Conservation (phyloP, 2,888 invertebrate genomes). For the Heliothis peltigera region DNA sequence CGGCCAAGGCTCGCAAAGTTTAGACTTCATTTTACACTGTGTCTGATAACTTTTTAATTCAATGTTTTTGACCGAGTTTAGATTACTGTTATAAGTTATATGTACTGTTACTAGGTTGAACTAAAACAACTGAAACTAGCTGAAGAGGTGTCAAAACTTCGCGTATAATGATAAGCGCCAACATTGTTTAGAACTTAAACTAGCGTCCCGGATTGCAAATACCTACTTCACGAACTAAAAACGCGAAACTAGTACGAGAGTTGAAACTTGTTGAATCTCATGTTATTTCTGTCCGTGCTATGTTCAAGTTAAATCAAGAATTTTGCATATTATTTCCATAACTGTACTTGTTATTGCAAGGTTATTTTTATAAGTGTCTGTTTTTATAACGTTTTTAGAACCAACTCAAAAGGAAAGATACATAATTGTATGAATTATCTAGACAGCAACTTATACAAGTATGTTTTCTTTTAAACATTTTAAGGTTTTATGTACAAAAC, state of each 20-base stretch:
- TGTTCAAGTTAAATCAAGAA: constrained; percentile 28
- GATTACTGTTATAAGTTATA: constrained; percentile 15
- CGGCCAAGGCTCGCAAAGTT: too few species aligned
- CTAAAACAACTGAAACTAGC: constrained; percentile 16
- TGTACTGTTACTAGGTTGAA: constrained; percentile 21
- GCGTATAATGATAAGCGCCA: constrained; percentile 44
- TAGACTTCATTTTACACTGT: too few species aligned
- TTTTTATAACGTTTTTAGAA: neutral
- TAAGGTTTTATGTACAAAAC: too few species aligned
- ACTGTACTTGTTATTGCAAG: neutral
- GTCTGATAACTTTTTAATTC: too few species aligned
- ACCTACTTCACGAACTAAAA: constrained; percentile 47
- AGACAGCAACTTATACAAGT: too few species aligned
- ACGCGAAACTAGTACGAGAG: constrained; percentile 31
- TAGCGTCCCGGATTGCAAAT: constrained; percentile 36
- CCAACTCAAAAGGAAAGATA: neutral
- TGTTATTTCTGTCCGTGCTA: constrained; percentile 12
- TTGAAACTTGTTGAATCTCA: constrained; percentile 50
- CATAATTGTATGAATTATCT: too few species aligned
- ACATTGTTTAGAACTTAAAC: constrained; percentile 52
- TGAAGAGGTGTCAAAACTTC: constrained; percentile 49
- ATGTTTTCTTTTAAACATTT: too few species aligned
- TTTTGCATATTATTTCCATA: constrained; percentile 22
- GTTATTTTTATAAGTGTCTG: neutral
- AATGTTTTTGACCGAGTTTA: constrained; percentile 4